These are phyloP conservation scores for Xenopus petersii DNA, from an alignment of 2,797 vertebrate species.

Conservation along the genomic window DNA sequence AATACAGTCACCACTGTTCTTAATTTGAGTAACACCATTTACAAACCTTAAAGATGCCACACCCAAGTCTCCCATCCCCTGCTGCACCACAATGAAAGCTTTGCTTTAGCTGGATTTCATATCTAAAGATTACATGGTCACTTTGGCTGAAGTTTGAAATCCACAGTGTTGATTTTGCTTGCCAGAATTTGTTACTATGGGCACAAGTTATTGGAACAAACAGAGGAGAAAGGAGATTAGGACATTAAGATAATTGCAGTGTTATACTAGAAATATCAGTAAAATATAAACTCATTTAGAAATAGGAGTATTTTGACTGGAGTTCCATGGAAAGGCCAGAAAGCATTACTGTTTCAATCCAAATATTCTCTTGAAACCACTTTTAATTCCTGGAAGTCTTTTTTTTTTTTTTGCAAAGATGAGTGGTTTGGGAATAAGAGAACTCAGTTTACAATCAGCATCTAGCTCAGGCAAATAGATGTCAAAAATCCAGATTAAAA, in stretches of 20 bases:
- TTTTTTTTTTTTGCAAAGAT: conserved; percentile 57
- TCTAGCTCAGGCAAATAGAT: conserved; percentile 55
- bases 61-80: conserved; percentile 10
- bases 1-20: conserved; percentile 1
- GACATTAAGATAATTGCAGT: conserved; percentile 46
- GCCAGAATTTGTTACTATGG: conserved; percentile 43
- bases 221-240: conserved; percentile 43
- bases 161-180: conserved; percentile 17
- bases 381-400: conserved; percentile 64
- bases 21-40: conserved; percentile 19
- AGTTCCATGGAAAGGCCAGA: conserved; percentile 47
- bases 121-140: conserved; percentile 39
- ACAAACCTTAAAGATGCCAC: conserved; percentile 15
- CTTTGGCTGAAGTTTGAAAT: conserved; percentile 30
- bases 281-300: conserved; percentile 47
- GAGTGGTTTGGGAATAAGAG: conserved; percentile 60
- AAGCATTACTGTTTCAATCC: conserved; percentile 52
- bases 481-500: conserved; percentile 48
- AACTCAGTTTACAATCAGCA: conserved; percentile 63
- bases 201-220: conserved; percentile 43
- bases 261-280: conserved; percentile 46
- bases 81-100: conserved; percentile 27
- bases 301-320: conserved; percentile 43
- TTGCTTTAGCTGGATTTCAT: conserved; percentile 26
- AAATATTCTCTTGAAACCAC: conserved; percentile 62